phyloP scores from a whole-genome alignment of 2,888 invertebrate species.

The Platycnemis pennipes region DNA sequence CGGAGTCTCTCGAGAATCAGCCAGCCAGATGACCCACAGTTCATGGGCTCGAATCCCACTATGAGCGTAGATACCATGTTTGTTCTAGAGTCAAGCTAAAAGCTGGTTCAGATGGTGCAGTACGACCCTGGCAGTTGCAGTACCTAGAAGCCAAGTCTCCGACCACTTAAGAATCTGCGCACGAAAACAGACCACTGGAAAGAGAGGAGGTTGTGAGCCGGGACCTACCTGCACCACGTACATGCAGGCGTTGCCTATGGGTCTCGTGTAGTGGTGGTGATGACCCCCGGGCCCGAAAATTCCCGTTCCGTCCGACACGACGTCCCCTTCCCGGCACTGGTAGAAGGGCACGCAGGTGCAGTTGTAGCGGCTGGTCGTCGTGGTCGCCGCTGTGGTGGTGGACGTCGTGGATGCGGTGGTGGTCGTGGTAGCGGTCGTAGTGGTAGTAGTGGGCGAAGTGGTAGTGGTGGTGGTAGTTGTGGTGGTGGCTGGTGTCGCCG shows the following conservation, averaged over 20 bases:
- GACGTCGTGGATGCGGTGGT: neutral
- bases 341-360: slow-evolving; percentile 57
- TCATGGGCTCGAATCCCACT: no score
- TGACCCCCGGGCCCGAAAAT: neutral
- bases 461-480: neutral
- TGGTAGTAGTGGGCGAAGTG: neutral
- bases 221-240: slow-evolving; percentile 50
- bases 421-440: neutral
- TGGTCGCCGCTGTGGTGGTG: neutral
- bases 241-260: neutral
- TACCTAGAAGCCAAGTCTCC: no score
- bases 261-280: neutral
- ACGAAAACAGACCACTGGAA: no score
- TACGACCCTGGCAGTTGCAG: no score
- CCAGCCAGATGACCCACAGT: no score
- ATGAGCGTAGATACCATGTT: no score
- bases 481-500: neutral
- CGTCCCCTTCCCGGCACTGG: slow-evolving; percentile 52
- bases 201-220: no score
- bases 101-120: no score
- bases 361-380: neutral
- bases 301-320: neutral
- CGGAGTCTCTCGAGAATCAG: no score
- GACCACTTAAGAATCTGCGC: no score
- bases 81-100: no score